Evolutionary conservation across 2,113 vertebrate species (phyloP).

Genomic region (Pelmatolapia mariae): DNA sequence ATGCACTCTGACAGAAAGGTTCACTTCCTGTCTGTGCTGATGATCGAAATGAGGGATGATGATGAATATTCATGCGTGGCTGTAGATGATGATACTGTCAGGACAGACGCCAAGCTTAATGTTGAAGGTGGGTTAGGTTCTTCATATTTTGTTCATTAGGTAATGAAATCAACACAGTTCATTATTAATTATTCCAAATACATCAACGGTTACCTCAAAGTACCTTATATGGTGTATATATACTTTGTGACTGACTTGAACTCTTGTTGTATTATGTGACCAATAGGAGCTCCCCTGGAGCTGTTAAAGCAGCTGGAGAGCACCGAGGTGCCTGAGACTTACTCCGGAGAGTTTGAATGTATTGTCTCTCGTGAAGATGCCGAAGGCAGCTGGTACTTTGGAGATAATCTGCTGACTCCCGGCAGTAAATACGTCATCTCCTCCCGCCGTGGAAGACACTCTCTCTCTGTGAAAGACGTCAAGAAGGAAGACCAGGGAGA

Average conservation of each 20-base stretch:
- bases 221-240: background rate
- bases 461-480: slow-evolving; percentile 88
- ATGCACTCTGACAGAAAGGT: slow-evolving; percentile 97
- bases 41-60: slow-evolving; percentile 79
- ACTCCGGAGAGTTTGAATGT: slow-evolving; percentile 90
- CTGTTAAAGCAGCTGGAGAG: slow-evolving; percentile 87
- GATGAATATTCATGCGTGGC: slow-evolving; percentile 85
- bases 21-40: slow-evolving; percentile 91
- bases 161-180: background rate
- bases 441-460: slow-evolving; percentile 89
- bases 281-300: slow-evolving; percentile 83
- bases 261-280: background rate
- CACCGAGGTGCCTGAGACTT: slow-evolving; percentile 88
- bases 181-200: background rate
- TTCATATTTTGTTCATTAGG: background rate
- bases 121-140: slow-evolving; percentile 83
- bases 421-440: slow-evolving; percentile 81
- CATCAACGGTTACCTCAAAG: background rate
- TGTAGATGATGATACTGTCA: slow-evolving; percentile 78
- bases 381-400: slow-evolving; percentile 91
- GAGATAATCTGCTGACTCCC: slow-evolving; percentile 74
- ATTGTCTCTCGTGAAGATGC: slow-evolving; percentile 85
- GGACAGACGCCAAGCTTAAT: slow-evolving; percentile 82
- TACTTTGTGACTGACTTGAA: background rate
- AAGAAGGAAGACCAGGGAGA: slow-evolving; percentile 94